Base-by-base conservation (phyloP, 2,113 vertebrate genomes). In the Odontesthes bonariensis region DNA sequence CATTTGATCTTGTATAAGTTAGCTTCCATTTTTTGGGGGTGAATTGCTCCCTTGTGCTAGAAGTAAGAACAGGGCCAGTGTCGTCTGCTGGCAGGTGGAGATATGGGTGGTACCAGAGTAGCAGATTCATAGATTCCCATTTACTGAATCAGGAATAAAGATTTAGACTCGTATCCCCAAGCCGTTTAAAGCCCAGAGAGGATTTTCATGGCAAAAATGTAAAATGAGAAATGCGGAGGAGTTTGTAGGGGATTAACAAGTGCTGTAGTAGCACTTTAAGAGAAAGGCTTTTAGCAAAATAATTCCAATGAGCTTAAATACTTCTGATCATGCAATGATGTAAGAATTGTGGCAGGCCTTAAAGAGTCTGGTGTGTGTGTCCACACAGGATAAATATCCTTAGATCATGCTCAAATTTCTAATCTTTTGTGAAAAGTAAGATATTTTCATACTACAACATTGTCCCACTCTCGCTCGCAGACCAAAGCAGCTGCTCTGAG, bases 361-460 rank as follows among this genome's bases (percentile, higher is more conserved):
- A 33, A 13, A 33, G 8, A 32, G 11, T 44, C 11, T 60, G 13
- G 33, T n/a, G 35, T 49, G 32, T 35, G 16, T 81, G 23, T 53
- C 14, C 8, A 46, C 8, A 47, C 16, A 33, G 20, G 14, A 17
- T 33, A 6, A 68, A 79, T 71, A 42, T 44, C 31, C 8, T 42
- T 16, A n/a, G 13, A 77, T 35, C 49, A 81, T 62, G 75, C 55
- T 62, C 9, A 59, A 56, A 64, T 64, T 0, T 49, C 35, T n/a
- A 6, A 19, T 53, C 51, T 58, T 65, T 61, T 47, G 46, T 77
- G 17, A 38, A 73, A 65, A 60, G 31, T 68, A 31, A 63, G 54
- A 65, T 49, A 47, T 79, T 54, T 54, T 60, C 54, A 60, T 35
- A 57, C 20, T 47, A 51, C 33, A 81, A 32, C 51, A 53, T 57